Evolutionary conservation across 2,113 vertebrate species (phyloP).

Genomic region (Paradoxurus hermaphroditus): DNA sequence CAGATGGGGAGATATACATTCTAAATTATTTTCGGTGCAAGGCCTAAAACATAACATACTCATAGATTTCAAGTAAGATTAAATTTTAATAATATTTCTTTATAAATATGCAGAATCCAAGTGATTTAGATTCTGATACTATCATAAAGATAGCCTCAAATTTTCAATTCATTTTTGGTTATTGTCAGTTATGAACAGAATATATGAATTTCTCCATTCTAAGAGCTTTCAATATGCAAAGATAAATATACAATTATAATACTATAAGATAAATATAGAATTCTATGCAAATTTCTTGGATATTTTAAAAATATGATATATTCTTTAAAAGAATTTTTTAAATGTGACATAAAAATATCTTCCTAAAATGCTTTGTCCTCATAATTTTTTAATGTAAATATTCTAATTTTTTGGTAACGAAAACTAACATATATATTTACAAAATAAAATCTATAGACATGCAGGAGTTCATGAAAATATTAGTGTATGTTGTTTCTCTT

Average conservation of each 20-base stretch:
- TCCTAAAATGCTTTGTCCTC: not conserved
- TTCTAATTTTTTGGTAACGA: not conserved
- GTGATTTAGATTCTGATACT: constrained; percentile 54
- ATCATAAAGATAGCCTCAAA: constrained; percentile 31
- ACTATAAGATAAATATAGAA: not conserved
- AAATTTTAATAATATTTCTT: constrained; percentile 66
- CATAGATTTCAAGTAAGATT: constrained; percentile 62
- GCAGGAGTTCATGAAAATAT: not conserved
- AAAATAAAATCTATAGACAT: constrained; percentile 3
- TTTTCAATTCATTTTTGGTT: constrained; percentile 50
- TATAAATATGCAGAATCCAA: constrained; percentile 38
- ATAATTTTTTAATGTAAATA: not conserved
- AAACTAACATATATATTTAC: not conserved
- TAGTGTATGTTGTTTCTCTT: not conserved
- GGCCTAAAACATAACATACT: constrained; percentile 55
- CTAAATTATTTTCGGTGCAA: constrained; percentile 67
- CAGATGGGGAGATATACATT: constrained; percentile 52
- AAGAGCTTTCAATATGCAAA: constrained; percentile 34
- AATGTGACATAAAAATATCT: not conserved
- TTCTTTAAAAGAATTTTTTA: not conserved
- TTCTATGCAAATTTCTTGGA: not conserved
- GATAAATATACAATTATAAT: not conserved
- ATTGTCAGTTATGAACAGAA: not conserved
- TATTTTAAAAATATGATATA: constrained; percentile 8
- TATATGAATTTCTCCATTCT: not conserved